phyloP scores from a whole-genome alignment of 2,797 vertebrate genomes.

The Lepus townsendii region DNA sequence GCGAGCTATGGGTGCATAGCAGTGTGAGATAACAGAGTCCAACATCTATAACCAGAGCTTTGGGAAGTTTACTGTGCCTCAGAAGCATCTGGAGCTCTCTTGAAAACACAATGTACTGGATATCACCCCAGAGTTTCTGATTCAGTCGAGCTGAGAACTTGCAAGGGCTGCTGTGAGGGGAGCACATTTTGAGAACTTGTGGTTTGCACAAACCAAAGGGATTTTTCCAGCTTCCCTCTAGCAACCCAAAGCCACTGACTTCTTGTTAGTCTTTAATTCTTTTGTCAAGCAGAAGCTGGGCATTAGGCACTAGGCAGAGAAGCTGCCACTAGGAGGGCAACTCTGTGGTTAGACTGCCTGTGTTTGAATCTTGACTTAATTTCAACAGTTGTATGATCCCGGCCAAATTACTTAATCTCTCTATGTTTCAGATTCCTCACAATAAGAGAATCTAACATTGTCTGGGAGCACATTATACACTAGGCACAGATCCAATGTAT shows the following conservation, averaged over 20 bases:
- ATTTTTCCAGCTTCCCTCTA: not conserved
- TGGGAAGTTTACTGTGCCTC: not conserved
- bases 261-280: not conserved
- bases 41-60: not conserved
- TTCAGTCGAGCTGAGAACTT: not conserved
- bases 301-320: no score
- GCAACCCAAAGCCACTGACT: not conserved
- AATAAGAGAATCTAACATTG: not conserved
- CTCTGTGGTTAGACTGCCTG: not conserved
- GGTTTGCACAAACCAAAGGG: not conserved
- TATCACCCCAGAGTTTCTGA: not conserved
- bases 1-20: rapidly evolving
- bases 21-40: not conserved
- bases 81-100: not conserved
- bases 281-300: not conserved
- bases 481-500: not conserved
- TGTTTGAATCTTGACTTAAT: not conserved
- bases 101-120: not conserved
- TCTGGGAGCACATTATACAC: not conserved
- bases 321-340: not conserved
- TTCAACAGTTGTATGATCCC: not conserved
- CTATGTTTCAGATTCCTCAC: not conserved
- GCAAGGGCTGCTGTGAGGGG: not conserved
- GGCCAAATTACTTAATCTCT: not conserved
- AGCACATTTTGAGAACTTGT: not conserved